phyloP scores from a whole-genome alignment of 2,113 vertebrate species.

The Salvator merianae region DNA sequence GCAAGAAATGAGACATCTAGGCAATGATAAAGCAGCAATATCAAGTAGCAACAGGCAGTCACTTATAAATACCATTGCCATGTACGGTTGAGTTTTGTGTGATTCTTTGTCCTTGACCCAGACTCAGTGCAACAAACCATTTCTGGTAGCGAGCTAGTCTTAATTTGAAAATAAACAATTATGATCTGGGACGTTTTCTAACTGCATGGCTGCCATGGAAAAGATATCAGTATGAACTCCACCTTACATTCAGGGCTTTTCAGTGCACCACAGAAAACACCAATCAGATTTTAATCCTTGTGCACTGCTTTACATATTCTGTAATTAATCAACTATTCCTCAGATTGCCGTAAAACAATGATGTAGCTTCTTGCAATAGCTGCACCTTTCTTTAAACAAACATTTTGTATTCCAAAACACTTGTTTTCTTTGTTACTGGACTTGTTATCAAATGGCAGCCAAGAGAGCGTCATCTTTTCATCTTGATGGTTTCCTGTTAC shows the following conservation, averaged over 20 bases:
- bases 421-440: background rate
- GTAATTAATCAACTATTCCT: constrained; percentile 26
- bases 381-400: background rate
- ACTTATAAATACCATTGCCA: too few species aligned
- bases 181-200: constrained; percentile 54
- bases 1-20: too few species aligned
- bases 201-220: constrained; percentile 34
- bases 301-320: constrained; percentile 30
- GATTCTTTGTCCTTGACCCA: background rate
- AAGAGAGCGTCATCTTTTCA: too few species aligned
- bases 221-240: constrained; percentile 43
- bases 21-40: too few species aligned
- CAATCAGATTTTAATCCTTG: constrained; percentile 24
- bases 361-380: background rate
- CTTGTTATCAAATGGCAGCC: too few species aligned
- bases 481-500: too few species aligned
- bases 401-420: background rate
- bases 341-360: constrained; percentile 13
- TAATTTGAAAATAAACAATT: constrained; percentile 53
- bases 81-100: too few species aligned
- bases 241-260: constrained; percentile 53
- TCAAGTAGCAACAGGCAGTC: too few species aligned
- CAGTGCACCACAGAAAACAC: constrained; percentile 44
- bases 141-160: constrained; percentile 37
- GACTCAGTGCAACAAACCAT: background rate